A percentile compares a stretch with the other conserved stretches of the same genome.
These are phyloP conservation scores for Latheticus oryzae DNA, from an alignment of 2,888 invertebrate species.

Conservation along the genomic window DNA sequence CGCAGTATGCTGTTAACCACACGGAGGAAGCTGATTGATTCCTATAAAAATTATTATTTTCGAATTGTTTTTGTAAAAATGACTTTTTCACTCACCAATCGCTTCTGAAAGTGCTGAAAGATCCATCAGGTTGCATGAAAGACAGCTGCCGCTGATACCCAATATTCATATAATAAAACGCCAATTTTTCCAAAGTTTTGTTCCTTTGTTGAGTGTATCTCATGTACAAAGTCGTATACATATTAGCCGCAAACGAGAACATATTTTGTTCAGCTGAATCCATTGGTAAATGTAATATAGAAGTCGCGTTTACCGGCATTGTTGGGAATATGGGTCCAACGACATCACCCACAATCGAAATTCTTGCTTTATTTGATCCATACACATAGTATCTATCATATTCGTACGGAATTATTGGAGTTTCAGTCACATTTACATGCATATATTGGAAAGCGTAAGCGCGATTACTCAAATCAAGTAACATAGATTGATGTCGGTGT, in stretches of 20 bases:
- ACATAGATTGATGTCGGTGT: slow-evolving; percentile 89
- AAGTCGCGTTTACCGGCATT: slow-evolving; percentile 90
- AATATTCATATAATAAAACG: slow-evolving; percentile 90
- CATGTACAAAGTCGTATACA: slow-evolving; percentile 93
- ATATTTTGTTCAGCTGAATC: slow-evolving; percentile 95
- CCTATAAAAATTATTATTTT: slow-evolving; percentile 63
- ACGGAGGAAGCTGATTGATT: slow-evolving; percentile 89
- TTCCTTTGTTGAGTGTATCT: slow-evolving; percentile 89
- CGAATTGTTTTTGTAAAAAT: slow-evolving; percentile 79
- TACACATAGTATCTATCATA: slow-evolving; percentile 92
- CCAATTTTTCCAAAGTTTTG: slow-evolving; percentile 80
- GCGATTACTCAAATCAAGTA: slow-evolving; percentile 91
- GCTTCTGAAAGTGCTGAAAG: slow-evolving; percentile 90
- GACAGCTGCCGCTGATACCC: slow-evolving; percentile 91
- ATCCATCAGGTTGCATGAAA: slow-evolving; percentile 91
- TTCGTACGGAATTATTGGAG: slow-evolving; percentile 91
- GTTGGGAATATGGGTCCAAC: slow-evolving; percentile 94
- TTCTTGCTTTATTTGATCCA: slow-evolving; percentile 87
- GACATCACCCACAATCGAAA: slow-evolving; percentile 91
- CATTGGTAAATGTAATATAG: slow-evolving; percentile 84
- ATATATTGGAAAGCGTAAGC: slow-evolving; percentile 94
- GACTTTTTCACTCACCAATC: slow-evolving; percentile 78
- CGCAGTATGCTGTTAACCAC: slow-evolving; percentile 93
- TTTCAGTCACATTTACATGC: slow-evolving; percentile 95
- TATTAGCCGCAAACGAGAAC: slow-evolving; percentile 95